These are phyloP conservation scores for Chaetoderma sp. DNA, from an alignment of 2,888 invertebrate genomes.

Conservation along the genomic window DNA sequence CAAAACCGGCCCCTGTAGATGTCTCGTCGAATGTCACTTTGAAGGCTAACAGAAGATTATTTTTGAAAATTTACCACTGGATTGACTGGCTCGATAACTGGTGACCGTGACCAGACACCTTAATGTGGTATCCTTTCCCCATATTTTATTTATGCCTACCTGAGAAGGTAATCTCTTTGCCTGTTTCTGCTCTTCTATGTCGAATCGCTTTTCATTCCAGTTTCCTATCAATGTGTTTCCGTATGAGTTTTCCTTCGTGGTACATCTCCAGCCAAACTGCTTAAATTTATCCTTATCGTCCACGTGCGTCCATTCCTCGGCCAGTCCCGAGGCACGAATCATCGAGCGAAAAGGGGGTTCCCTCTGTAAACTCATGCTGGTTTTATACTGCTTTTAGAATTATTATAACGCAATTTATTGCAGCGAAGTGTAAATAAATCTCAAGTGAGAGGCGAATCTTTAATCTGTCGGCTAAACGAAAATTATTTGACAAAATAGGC, in stretches of 20 bases:
- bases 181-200: slow-evolving; percentile 49
- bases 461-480: too few species aligned
- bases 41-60: too few species aligned
- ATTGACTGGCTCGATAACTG: too few species aligned
- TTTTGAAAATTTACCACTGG: too few species aligned
- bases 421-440: too few species aligned
- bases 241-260: slow-evolving; percentile 59
- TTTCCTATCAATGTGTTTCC: slow-evolving; percentile 61
- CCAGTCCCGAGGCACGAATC: slow-evolving; percentile 56
- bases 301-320: slow-evolving; percentile 59
- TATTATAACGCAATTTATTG: too few species aligned
- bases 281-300: slow-evolving; percentile 52
- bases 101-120: too few species aligned
- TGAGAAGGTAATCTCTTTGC: slow-evolving; percentile 62
- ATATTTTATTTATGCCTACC: slow-evolving; percentile 38
- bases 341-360: slow-evolving; percentile 54
- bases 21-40: too few species aligned
- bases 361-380: slow-evolving; percentile 33
- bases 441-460: too few species aligned
- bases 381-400: too few species aligned
- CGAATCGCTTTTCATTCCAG: slow-evolving; percentile 64
- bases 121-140: neutral
- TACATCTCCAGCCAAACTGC: slow-evolving; percentile 63
- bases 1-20: too few species aligned
- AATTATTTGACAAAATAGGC: too few species aligned